Evolutionary conservation across 2,113 vertebrate genomes (phyloP).

Genomic region (Larimichthys polyactis): DNA sequence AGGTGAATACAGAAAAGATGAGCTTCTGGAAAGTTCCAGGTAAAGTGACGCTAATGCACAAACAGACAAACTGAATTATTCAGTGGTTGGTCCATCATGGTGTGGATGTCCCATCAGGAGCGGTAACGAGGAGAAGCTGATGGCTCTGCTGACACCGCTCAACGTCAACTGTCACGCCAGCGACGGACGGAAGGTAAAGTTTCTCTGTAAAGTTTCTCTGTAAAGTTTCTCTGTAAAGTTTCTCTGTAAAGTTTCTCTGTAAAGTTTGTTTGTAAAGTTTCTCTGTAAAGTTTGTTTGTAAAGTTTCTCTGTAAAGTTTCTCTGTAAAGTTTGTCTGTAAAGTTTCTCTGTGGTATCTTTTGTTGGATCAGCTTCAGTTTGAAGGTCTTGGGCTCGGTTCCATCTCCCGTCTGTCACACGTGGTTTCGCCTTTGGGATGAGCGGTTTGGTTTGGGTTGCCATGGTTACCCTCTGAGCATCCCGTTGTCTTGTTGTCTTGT

Average conservation of each 20-base stretch:
- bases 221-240: slow-evolving; percentile 34
- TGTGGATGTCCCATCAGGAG: slow-evolving; percentile 77
- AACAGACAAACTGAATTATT: too few species aligned
- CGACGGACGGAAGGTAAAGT: slow-evolving; percentile 89
- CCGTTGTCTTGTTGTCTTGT: not conserved
- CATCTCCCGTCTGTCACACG: too few species aligned
- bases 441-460: not conserved
- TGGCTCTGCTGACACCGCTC: slow-evolving; percentile 91
- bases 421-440: too few species aligned
- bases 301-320: too few species aligned
- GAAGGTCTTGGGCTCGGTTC: too few species aligned
- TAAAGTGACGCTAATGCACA: slow-evolving; percentile 52
- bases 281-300: too few species aligned
- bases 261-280: too few species aligned
- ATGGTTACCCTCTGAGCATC: not conserved
- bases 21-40: slow-evolving; percentile 93
- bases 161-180: slow-evolving; percentile 95
- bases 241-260: too few species aligned
- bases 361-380: not conserved
- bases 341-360: too few species aligned
- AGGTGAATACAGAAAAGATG: slow-evolving; percentile 96
- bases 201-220: too few species aligned
- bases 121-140: slow-evolving; percentile 93
- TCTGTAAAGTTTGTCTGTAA: too few species aligned
- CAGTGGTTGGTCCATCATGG: not conserved